A percentile compares a stretch with the other conserved stretches of the same genome.
Conservation (phyloP, 2,888 invertebrate species). For the Drosophila ezoana region DNA sequence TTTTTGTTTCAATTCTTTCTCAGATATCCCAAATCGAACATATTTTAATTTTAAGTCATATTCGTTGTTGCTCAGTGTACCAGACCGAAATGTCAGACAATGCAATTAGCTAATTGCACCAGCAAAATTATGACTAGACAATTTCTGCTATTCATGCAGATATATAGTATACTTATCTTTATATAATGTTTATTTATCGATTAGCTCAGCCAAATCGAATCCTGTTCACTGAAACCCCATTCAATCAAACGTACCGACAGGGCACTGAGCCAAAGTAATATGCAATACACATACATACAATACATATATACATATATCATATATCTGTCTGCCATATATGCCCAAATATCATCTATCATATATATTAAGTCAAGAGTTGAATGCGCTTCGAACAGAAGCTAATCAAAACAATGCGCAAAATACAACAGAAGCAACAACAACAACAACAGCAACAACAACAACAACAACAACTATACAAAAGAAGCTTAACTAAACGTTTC, state of each 20-base stretch:
- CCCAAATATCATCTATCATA: slow-evolving; percentile 33
- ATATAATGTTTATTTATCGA: slow-evolving; percentile 11
- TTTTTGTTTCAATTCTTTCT: too few relatives aligned
- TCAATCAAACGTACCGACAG: slow-evolving; percentile 44
- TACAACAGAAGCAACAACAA: background rate
- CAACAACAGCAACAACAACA: slow-evolving; percentile 6
- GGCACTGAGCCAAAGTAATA: slow-evolving; percentile 1
- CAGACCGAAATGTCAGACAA: slow-evolving; percentile 15
- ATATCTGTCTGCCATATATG: background rate
- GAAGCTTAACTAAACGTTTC: slow-evolving; percentile 25
- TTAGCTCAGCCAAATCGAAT: slow-evolving; percentile 46
- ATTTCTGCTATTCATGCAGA: slow-evolving; percentile 3
- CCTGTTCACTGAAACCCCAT: slow-evolving; percentile 29
- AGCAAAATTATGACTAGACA: slow-evolving; percentile 26
- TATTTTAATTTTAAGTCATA: too few relatives aligned
- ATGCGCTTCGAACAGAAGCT: slow-evolving; percentile 52
- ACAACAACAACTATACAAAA: slow-evolving; percentile 13
- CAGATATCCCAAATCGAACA: too few relatives aligned
- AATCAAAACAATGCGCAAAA: slow-evolving; percentile 49
- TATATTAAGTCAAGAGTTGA: slow-evolving; percentile 47
- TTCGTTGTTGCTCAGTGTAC: slow-evolving; percentile 18
- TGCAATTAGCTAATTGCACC: slow-evolving; percentile 42
- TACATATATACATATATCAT: slow-evolving; percentile 14
- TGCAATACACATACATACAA: slow-evolving; percentile 2
- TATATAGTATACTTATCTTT: background rate